Conservation (phyloP, 2,113 vertebrate genomes). For the Amblyopsis rosae region DNA sequence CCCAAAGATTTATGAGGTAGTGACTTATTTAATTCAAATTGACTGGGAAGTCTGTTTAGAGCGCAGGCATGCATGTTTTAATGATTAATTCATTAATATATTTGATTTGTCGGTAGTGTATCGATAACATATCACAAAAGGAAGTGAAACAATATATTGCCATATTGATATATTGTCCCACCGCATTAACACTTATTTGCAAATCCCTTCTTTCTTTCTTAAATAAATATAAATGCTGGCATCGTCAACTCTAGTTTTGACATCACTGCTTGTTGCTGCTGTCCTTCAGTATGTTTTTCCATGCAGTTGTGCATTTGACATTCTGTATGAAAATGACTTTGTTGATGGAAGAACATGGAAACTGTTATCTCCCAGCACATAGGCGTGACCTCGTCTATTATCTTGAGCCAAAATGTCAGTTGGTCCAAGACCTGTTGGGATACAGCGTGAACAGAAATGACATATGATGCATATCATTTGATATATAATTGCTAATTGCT, state of each 20-base stretch:
- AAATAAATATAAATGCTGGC: not conserved
- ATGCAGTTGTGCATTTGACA: slow-evolving; percentile 36
- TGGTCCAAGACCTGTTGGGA: slow-evolving; percentile 25
- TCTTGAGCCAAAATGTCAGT: slow-evolving; percentile 57
- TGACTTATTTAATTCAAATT: too few species aligned
- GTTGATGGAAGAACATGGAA: slow-evolving; percentile 16
- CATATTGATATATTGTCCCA: too few species aligned
- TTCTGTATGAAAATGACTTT: slow-evolving; percentile 48
- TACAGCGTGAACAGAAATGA: slow-evolving; percentile 29
- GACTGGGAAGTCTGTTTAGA: too few species aligned
- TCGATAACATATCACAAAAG: too few species aligned
- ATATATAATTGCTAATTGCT: too few species aligned
- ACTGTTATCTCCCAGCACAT: slow-evolving; percentile 43
- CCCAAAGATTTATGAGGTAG: too few species aligned
- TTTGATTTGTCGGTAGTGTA: too few species aligned
- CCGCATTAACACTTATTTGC: too few species aligned
- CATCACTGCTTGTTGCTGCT: not conserved
- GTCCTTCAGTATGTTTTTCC: slow-evolving; percentile 1
- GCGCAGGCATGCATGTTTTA: too few species aligned
- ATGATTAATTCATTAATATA: too few species aligned
- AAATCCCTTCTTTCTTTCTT: not conserved
- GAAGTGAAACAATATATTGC: too few species aligned
- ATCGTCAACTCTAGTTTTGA: not conserved
- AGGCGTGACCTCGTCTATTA: slow-evolving; percentile 23
- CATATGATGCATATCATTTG: not conserved